Conservation (phyloP, 2,888 invertebrate genomes). For the Heliconius aoede region DNA sequence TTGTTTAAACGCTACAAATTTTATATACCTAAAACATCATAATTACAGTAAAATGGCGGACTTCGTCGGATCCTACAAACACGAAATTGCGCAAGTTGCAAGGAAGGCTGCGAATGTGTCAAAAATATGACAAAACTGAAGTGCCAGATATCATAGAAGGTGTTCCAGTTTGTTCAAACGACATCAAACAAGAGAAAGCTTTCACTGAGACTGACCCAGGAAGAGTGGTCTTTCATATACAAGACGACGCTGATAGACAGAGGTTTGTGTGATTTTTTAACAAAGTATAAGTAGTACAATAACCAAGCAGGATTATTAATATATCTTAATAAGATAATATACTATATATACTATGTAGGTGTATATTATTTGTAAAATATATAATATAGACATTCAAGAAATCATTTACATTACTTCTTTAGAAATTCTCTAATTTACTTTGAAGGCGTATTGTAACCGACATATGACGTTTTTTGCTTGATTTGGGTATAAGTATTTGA, state of each 20-base stretch:
- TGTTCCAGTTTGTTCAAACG: slow-evolving; percentile 77
- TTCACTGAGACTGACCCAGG: slow-evolving; percentile 60
- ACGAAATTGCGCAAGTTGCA: slow-evolving; percentile 71
- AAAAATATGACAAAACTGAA: slow-evolving; percentile 77
- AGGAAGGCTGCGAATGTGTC: slow-evolving; percentile 70
- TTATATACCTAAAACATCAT: neutral
- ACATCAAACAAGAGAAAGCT: slow-evolving; percentile 62
- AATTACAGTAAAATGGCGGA: slow-evolving; percentile 69
- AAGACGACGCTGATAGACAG: slow-evolving; percentile 65
- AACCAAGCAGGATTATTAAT: too few species aligned
- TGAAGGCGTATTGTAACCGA: too few species aligned
- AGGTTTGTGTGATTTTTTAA: slow-evolving; percentile 57
- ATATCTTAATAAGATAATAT: too few species aligned
- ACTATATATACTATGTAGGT: too few species aligned
- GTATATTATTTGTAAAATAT: too few species aligned
- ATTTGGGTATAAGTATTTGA: too few species aligned
- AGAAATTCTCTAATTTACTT: too few species aligned
- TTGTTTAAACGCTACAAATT: too few species aligned
- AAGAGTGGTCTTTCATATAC: slow-evolving; percentile 71
- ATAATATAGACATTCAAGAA: too few species aligned
- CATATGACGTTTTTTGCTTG: too few species aligned
- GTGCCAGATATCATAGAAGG: slow-evolving; percentile 82
- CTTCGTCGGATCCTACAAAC: slow-evolving; percentile 69
- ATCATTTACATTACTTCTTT: too few species aligned
- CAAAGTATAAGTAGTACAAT: neutral